These are phyloP conservation scores for Latrodectus elegans DNA, from an alignment of 2,888 invertebrate species.

Conservation along the genomic window DNA sequence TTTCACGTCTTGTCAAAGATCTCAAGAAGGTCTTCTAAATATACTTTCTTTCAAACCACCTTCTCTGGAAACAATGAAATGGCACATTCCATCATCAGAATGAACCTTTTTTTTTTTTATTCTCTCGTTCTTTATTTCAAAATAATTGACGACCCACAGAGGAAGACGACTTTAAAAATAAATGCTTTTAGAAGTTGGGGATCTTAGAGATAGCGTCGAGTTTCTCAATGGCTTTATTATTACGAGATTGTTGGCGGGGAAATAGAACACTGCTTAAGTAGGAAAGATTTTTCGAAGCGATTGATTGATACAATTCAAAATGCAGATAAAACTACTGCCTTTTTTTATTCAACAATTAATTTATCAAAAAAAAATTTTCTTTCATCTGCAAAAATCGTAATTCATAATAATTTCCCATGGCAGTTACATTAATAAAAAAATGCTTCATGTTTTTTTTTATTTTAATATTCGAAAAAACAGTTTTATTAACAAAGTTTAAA, in stretches of 20 bases:
- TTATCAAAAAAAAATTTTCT: no score
- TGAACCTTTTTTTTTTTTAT: background rate
- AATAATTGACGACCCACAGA: background rate
- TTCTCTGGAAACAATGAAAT: no score
- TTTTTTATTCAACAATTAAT: background rate
- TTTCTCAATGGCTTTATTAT: conserved; percentile 4
- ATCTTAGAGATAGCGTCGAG: background rate
- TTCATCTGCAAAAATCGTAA: no score
- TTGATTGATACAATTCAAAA: background rate
- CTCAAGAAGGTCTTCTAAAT: conserved; percentile 19
- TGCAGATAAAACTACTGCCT: background rate
- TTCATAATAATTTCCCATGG: no score
- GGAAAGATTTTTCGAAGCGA: background rate
- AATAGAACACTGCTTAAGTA: background rate
- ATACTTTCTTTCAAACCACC: conserved; percentile 1
- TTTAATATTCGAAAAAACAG: no score
- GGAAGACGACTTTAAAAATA: background rate
- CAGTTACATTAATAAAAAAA: no score
- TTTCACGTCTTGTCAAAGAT: conserved; percentile 30
- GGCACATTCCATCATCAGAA: background rate
- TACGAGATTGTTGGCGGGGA: background rate
- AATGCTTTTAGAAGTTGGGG: background rate
- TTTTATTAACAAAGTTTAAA: no score
- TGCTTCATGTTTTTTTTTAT: no score
- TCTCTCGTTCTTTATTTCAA: background rate